Evolutionary conservation across 2,888 invertebrate genomes (phyloP).

Genomic region (Pterobdella sp.): DNA sequence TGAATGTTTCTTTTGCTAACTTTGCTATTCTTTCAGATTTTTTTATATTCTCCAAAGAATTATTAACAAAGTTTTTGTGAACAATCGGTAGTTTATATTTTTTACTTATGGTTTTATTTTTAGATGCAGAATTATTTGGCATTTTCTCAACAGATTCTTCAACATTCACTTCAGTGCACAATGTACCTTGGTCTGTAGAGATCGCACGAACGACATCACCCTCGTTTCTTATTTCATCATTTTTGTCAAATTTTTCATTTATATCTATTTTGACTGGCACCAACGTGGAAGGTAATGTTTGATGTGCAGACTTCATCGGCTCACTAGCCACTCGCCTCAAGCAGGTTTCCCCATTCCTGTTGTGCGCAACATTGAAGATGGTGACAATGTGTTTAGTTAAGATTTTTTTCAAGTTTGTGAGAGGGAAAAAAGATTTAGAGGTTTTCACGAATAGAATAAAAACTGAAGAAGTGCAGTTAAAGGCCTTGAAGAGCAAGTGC

Average conservation of each 20-base stretch:
- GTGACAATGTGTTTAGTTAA: not conserved
- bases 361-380: not conserved
- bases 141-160: constrained; percentile 9
- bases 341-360: not conserved
- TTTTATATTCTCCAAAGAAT: not conserved
- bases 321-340: not conserved
- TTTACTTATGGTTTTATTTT: not conserved
- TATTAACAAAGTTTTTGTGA: constrained; percentile 11
- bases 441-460: not conserved
- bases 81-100: not conserved
- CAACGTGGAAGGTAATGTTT: not conserved
- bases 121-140: not conserved
- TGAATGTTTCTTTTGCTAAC: constrained; percentile 2
- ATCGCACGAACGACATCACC: not conserved
- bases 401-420: not conserved
- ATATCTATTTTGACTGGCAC: not conserved
- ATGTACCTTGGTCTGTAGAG: not conserved
- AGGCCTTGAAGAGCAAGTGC: not conserved
- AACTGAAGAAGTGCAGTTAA: not conserved
- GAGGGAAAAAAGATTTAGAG: not conserved
- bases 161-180: not conserved
- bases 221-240: not conserved
- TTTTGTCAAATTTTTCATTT: not conserved
- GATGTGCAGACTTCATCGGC: not conserved
- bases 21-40: constrained; percentile 5